A percentile compares a stretch with the other conserved stretches of the same genome.
These are phyloP conservation scores for Bedellia somnulentella DNA, from an alignment of 2,888 invertebrate genomes.

Conservation along the genomic window DNA sequence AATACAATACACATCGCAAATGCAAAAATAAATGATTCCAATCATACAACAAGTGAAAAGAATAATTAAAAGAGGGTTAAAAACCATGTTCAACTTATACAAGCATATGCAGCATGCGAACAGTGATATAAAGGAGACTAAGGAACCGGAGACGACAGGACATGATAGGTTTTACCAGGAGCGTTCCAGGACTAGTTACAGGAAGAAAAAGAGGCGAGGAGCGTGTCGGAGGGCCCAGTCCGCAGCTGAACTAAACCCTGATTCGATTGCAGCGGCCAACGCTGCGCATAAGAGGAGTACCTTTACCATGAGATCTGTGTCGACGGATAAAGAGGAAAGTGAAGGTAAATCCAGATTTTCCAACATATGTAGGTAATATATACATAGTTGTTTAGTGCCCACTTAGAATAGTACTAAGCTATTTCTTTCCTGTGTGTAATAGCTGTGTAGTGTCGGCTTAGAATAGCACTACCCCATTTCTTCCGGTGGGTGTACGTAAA, in stretches of 20 bases:
- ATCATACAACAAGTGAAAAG: too few relatives aligned
- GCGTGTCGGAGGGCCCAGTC: conserved; percentile 69
- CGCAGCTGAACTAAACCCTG: conserved; percentile 67
- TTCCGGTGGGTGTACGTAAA: too few relatives aligned
- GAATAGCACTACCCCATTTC: too few relatives aligned
- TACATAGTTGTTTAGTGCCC: too few relatives aligned
- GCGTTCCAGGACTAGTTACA: conserved; percentile 51
- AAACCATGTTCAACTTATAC: conserved; percentile 74
- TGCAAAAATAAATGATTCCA: too few relatives aligned
- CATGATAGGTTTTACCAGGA: conserved; percentile 56
- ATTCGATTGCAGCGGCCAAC: conserved; percentile 65
- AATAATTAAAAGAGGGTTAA: not conserved
- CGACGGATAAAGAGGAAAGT: conserved; percentile 64
- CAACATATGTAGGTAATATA: too few relatives aligned
- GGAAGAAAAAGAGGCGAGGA: conserved; percentile 57
- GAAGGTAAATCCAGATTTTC: too few relatives aligned
- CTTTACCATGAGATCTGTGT: conserved; percentile 64
- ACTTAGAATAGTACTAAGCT: too few relatives aligned
- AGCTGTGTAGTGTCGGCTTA: too few relatives aligned
- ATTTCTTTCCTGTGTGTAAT: conserved; percentile 1
- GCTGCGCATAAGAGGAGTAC: conserved; percentile 57
- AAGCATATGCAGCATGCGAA: conserved; percentile 67
- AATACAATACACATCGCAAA: too few relatives aligned
- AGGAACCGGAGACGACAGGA: conserved; percentile 68
- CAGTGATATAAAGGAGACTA: conserved; percentile 52